Conservation (phyloP, 2,888 invertebrate species). For the Mesochorus sp. region DNA sequence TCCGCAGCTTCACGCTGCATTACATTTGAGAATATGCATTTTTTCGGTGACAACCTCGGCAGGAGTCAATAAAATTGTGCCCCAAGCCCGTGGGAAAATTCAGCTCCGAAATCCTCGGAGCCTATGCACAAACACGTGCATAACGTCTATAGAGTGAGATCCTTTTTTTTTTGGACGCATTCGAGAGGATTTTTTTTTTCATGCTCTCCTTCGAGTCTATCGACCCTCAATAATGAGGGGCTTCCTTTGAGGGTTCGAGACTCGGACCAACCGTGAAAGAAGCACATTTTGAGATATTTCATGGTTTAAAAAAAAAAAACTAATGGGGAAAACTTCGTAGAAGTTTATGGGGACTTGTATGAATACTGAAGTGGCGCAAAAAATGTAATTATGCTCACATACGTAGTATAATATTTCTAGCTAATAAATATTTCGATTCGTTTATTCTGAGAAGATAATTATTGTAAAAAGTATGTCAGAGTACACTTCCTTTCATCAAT, state of each 20-base stretch:
- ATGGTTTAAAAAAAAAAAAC: conserved; percentile 47
- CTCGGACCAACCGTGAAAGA: conserved; percentile 55
- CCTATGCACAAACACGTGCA: conserved; percentile 46
- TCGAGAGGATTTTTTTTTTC: conserved; percentile 29
- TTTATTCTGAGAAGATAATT: too few species aligned
- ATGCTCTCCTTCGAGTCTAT: conserved; percentile 34
- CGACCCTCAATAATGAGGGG: conserved; percentile 31
- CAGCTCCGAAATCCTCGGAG: conserved; percentile 27
- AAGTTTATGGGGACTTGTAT: too few species aligned
- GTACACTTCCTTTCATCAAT: too few species aligned
- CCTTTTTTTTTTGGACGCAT: conserved; percentile 30
- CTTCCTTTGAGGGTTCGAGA: conserved; percentile 47
- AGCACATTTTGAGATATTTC: conserved; percentile 41
- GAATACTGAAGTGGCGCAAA: too few species aligned
- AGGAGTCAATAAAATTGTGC: conserved; percentile 33
- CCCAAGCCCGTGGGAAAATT: conserved; percentile 42
- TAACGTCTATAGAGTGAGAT: background rate
- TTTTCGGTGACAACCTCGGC: too few species aligned
- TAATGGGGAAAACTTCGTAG: conserved; percentile 55
- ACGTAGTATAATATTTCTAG: too few species aligned
- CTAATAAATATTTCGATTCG: too few species aligned
- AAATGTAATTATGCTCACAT: too few species aligned
- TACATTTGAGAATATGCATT: too few species aligned
- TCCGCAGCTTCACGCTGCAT: background rate
- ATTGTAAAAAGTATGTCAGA: too few species aligned